Evolutionary conservation across 1,140 invertebrate genomes (phyloP), one percentile per base, ranked within the genome.

Genomic region (Propsilocerus akamusi): DNA sequence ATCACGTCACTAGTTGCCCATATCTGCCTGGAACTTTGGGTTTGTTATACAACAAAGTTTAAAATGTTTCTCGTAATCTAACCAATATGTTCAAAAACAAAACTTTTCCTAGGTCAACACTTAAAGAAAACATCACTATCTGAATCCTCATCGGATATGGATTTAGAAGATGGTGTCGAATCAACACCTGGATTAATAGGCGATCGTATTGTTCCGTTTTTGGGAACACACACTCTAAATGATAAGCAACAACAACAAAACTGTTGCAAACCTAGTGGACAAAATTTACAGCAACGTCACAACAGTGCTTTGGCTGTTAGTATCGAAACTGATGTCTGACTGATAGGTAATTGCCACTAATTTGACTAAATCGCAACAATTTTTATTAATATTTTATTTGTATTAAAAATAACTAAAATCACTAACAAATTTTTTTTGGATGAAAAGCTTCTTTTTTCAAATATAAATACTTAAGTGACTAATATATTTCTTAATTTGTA

Each of bases 281-380:
- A 81, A 66, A 86, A 83, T 70, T 82, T 78, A 69, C 86, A 84
- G 66, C 77, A 85, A 59, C 81, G 83, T 66, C 83, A 86, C 69
- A 91, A 90, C 70, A 89, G 62, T 59, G 63, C 63, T 51, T 56
- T 65, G 53, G 76, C 80, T 65, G 81, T 86, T 74, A 84, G 84
- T 67, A 88, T 94, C 68, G 91, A 96, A 74, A 96, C 92, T 73
- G 91, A 96, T 75, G 91, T 95, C 81, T 96, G 89, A 95, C 86
- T 86, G 83, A 77, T 77, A 76, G 81, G 84, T 88, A n/a, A n/a
- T n/a, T n/a, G n/a, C n/a, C n/a, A n/a, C n/a, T n/a, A n/a, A n/a
- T n/a, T n/a, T n/a, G 71, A 76, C 72, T 68, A 47, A 22, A 51
- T 11, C 20, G 8, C 22, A 17, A 50, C 12, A 2, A 11, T 25